phyloP scores from a whole-genome alignment of 2,888 invertebrate species.

The Eristalis tenax region DNA sequence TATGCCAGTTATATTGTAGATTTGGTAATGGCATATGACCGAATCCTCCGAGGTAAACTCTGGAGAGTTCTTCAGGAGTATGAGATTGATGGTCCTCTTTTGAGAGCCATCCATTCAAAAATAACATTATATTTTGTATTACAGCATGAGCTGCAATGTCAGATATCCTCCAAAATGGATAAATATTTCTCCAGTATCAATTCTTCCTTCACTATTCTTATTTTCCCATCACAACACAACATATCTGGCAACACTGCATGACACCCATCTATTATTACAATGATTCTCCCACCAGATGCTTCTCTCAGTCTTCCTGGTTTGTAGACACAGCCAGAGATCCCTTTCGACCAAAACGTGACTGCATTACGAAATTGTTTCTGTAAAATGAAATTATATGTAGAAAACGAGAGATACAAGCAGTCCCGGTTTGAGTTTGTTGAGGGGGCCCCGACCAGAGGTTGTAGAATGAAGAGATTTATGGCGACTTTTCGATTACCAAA shows the following conservation, averaged over 20 bases:
- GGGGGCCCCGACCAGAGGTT: constrained; percentile 20
- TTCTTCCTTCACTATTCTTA: not conserved
- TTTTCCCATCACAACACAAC: too few species aligned
- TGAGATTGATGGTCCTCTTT: too few species aligned
- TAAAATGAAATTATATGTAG: constrained; percentile 61
- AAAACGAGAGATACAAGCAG: constrained; percentile 28
- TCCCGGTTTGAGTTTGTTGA: not conserved
- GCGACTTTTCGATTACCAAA: constrained; percentile 69
- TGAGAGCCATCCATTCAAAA: too few species aligned
- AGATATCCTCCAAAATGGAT: not conserved
- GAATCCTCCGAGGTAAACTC: too few species aligned
- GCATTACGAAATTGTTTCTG: constrained; percentile 69
- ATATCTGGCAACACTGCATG: constrained; percentile 6
- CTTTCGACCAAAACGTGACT: constrained; percentile 70
- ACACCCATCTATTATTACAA: constrained; percentile 57
- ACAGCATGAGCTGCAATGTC: too few species aligned
- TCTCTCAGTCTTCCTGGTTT: constrained; percentile 12
- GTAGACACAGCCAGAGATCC: constrained; percentile 49
- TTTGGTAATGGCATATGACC: too few species aligned
- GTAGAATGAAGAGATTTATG: constrained; percentile 56
- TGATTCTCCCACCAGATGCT: constrained; percentile 54
- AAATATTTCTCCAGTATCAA: not conserved
- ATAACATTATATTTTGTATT: too few species aligned
- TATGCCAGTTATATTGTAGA: too few species aligned
- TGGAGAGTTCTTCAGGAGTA: too few species aligned